Conservation (phyloP, 2,797 vertebrate species). For the Lophotriccus pileatus region DNA sequence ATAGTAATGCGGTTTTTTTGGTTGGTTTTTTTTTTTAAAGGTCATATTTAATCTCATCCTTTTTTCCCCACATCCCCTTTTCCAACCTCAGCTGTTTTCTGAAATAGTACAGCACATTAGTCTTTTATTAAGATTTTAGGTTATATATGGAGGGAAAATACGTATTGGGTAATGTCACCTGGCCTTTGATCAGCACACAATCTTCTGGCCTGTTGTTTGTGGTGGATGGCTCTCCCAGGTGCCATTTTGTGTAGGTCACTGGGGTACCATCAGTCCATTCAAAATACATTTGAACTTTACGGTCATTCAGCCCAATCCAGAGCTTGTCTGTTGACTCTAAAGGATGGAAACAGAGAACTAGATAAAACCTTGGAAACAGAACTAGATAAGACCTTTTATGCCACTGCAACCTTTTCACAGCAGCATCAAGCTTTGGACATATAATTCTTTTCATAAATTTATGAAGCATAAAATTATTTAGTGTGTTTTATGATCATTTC, state of each 20-base stretch:
- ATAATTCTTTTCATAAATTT: neutral
- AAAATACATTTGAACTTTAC: conserved; percentile 85
- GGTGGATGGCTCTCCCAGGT: conserved; percentile 86
- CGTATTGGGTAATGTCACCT: conserved; percentile 70
- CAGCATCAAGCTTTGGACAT: neutral
- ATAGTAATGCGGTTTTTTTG: too few relatives aligned
- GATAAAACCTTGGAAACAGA: neutral
- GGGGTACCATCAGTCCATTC: conserved; percentile 88
- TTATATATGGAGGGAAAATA: neutral
- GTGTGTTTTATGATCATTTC: neutral
- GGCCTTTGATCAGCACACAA: conserved; percentile 87
- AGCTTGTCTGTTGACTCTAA: conserved; percentile 81
- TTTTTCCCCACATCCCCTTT: neutral
- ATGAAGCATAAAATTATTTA: neutral
- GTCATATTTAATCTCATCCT: neutral
- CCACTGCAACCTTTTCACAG: neutral
- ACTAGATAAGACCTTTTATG: neutral
- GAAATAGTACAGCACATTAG: neutral
- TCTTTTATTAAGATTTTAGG: neutral
- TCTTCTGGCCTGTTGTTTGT: conserved; percentile 84
- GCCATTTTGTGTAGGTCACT: conserved; percentile 88
- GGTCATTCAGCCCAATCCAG: conserved; percentile 92
- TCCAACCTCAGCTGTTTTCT: neutral
- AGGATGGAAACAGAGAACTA: neutral
- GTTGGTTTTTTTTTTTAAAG: neutral